phyloP scores from a whole-genome alignment of 2,113 vertebrate genomes.

The Gavia stellata region DNA sequence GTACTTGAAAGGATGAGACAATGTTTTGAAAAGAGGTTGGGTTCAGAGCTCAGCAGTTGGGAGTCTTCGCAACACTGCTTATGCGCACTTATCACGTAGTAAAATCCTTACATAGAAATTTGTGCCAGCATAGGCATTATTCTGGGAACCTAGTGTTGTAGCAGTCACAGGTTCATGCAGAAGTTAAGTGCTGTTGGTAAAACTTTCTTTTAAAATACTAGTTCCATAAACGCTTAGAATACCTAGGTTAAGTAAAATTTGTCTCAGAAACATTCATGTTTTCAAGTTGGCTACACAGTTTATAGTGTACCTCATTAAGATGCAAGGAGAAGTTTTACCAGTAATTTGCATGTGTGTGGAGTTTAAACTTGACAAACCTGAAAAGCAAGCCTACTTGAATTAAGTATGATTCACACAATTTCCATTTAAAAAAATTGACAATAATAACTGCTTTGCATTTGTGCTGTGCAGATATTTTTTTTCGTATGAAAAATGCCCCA shows the following conservation, averaged over 20 bases:
- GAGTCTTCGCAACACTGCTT: neutral
- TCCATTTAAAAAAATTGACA: conserved; percentile 45
- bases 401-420: conserved; percentile 45
- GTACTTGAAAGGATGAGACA: conserved; percentile 31
- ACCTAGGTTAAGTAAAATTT: neutral
- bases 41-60: neutral
- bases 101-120: neutral
- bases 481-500: neutral
- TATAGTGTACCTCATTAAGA: conserved; percentile 23
- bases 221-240: neutral
- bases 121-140: neutral
- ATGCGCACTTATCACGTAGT: neutral
- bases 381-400: conserved; percentile 36
- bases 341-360: conserved; percentile 56
- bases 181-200: neutral
- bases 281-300: neutral
- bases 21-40: conserved; percentile 35
- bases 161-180: neutral
- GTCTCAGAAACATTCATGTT: neutral
- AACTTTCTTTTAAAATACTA: neutral
- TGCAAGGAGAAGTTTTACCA: conserved; percentile 47
- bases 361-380: conserved; percentile 58
- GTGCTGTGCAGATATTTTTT: neutral
- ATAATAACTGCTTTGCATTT: conserved; percentile 6
- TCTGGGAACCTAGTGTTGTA: neutral